Evolutionary conservation across 2,113 vertebrate genomes (phyloP).

Genomic region (Neolamprologus caudopunctatus): DNA sequence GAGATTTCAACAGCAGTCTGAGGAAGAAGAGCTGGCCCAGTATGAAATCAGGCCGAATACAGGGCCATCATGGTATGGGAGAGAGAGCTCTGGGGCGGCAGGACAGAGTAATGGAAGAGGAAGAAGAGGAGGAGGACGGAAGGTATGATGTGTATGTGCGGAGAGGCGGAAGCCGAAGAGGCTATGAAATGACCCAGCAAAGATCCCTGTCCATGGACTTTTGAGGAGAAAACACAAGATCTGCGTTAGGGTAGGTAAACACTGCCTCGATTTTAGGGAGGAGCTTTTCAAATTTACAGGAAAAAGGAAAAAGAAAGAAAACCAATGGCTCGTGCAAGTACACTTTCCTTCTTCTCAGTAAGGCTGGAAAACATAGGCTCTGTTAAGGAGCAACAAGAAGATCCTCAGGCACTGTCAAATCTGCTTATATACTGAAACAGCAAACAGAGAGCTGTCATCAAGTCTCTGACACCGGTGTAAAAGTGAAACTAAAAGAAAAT

Average conservation of each 20-base stretch:
- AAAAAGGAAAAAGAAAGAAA: not conserved
- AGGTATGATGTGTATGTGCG: constrained; percentile 77
- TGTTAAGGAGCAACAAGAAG: not conserved
- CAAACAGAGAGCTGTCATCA: not conserved
- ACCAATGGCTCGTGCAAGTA: not conserved
- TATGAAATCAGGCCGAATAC: constrained; percentile 35
- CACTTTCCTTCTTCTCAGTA: not conserved
- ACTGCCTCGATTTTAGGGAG: not conserved
- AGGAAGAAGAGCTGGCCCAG: constrained; percentile 65
- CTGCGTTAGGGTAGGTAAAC: not conserved
- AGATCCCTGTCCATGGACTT: constrained; percentile 93
- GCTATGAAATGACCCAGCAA: constrained; percentile 69
- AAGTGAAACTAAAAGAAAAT: not conserved
- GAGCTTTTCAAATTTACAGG: not conserved
- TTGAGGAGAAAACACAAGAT: constrained; percentile 40
- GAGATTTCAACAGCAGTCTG: constrained; percentile 46
- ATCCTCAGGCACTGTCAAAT: not conserved
- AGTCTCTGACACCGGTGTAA: not conserved
- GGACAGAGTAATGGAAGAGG: constrained; percentile 89
- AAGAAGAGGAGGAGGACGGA: constrained; percentile 63
- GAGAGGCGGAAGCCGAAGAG: constrained; percentile 59
- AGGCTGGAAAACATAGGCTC: not conserved
- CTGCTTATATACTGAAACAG: not conserved
- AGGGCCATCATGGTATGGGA: constrained; percentile 4
- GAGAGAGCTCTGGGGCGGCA: constrained; percentile 78